A percentile compares a stretch with the other conserved stretches of the same genome.
Conservation (phyloP, 2,797 vertebrate genomes). For the Hippopotamyrus pictus region DNA sequence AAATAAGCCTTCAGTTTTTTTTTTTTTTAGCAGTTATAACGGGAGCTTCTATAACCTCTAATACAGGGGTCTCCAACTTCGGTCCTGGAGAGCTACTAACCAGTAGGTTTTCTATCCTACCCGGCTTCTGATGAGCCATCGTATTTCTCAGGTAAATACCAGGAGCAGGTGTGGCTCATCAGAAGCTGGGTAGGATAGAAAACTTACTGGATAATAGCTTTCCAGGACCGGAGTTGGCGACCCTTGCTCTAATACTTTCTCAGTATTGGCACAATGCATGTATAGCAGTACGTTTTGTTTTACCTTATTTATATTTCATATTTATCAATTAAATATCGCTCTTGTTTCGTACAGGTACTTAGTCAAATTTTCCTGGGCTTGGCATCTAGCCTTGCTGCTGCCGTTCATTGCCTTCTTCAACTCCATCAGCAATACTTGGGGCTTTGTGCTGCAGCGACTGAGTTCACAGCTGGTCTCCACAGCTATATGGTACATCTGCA, state of each 20-base stretch:
- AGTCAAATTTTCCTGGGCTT: constrained; percentile 91
- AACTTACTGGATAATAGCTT: too few relatives aligned
- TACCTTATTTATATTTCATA: background rate
- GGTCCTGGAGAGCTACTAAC: too few relatives aligned
- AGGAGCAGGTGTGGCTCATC: too few relatives aligned
- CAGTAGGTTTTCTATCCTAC: too few relatives aligned
- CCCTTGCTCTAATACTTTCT: background rate
- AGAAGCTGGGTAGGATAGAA: too few relatives aligned
- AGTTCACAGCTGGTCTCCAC: constrained; percentile 74
- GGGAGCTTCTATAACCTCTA: background rate
- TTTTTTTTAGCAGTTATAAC: background rate
- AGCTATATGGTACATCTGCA: constrained; percentile 75
- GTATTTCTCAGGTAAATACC: too few relatives aligned
- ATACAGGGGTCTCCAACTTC: background rate
- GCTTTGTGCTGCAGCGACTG: constrained; percentile 61
- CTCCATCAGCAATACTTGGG: constrained; percentile 47
- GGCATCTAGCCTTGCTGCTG: constrained; percentile 82
- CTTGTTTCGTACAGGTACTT: constrained; percentile 71
- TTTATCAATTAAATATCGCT: background rate
- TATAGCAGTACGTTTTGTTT: background rate
- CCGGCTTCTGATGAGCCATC: too few relatives aligned
- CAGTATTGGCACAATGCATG: background rate
- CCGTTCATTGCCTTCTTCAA: constrained; percentile 80
- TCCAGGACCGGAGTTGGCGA: too few relatives aligned
- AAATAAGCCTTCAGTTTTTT: background rate